These are phyloP conservation scores for Coelopa pilipes DNA, from an alignment of 2,888 invertebrate genomes.

Conservation along the genomic window DNA sequence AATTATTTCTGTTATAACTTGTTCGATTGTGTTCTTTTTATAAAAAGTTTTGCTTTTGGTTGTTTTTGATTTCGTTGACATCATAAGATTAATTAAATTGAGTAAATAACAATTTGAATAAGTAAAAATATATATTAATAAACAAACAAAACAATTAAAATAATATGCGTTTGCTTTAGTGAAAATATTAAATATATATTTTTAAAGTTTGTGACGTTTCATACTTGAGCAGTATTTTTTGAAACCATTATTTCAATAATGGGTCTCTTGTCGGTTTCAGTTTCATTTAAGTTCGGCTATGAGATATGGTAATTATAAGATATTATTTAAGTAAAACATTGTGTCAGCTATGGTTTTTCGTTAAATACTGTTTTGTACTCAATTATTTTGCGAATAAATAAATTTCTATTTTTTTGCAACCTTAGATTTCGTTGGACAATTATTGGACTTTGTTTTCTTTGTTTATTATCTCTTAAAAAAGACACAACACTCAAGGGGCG, in stretches of 20 bases:
- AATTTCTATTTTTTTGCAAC: conserved; percentile 1
- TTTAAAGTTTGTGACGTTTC: neutral
- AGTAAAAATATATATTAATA: conserved; percentile 42
- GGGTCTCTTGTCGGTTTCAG: too few relatives aligned
- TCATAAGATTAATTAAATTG: conserved; percentile 36
- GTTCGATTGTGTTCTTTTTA: conserved; percentile 1
- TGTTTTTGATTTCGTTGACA: conserved; percentile 22
- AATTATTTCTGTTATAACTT: conserved; percentile 2
- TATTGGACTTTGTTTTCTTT: too few relatives aligned
- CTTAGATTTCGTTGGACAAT: conserved; percentile 6
- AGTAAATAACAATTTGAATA: conserved; percentile 34
- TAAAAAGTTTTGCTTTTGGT: conserved; percentile 29
- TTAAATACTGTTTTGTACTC: conserved; percentile 39
- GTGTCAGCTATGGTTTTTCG: conserved; percentile 67
- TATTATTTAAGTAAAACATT: conserved; percentile 60
- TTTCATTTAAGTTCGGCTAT: neutral
- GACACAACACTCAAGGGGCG: too few relatives aligned
- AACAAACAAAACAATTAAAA: conserved; percentile 55
- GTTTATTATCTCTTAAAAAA: conserved; percentile 9
- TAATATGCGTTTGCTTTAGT: conserved; percentile 18
- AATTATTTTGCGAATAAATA: conserved; percentile 29
- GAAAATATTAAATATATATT: conserved; percentile 18
- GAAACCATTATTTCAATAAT: conserved; percentile 10
- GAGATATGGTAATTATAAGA: conserved; percentile 16
- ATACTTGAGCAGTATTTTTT: conserved; percentile 8